Base-by-base conservation (phyloP, 2,113 vertebrate species). In the Tiliqua scincoides region DNA sequence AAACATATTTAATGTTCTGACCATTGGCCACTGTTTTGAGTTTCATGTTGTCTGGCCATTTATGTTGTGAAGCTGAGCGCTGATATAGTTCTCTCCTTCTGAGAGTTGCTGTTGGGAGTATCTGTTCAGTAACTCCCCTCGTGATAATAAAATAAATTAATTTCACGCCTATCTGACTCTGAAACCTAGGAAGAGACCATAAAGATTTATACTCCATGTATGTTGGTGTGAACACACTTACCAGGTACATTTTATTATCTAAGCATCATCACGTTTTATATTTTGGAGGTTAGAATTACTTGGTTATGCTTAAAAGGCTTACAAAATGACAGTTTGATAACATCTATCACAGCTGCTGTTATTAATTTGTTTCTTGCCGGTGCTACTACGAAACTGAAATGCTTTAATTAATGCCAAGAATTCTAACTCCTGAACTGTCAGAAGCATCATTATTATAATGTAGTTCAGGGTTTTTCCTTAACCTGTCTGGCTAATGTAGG, bases 121-220 rank as follows among this genome's bases (percentile, higher is more conserved):
- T 82, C 37, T 83, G 0, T 68, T 81, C 59, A 70, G 40, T 84
- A 32, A 74, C 40, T 86, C 78, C n/a, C 5, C 62, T 70, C 18
- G 70, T 83, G 70, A 79, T 65, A 80, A 74, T 77, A 82, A 83
- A 88, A 70, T 10, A 79, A 21, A 4, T 73, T 21, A 70, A 65
- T 59, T 89, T 65, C 74, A 76, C 5, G 12, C 70, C 57, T 86
- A 86, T 40, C 85, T 86, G 77, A n/a, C 54, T 88, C 81, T 73
- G 84, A 59, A 67, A 40, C 61, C 27, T 40, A 21, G 25, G 18
- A 40, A 79, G 30, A 79, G 2, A 10, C 37, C 75, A 73, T 57
- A 48, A 82, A 92, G 40, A 54, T 85, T 8, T 71, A 48, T 35
- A 86, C 32, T 74, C 78, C 68, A 65, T 81, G 32, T 27, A 27